A percentile compares a stretch with the other conserved stretches of the same genome.
These are phyloP conservation scores for Eonycteris spelaea DNA, from an alignment of 2,113 vertebrate genomes.

Conservation along the genomic window DNA sequence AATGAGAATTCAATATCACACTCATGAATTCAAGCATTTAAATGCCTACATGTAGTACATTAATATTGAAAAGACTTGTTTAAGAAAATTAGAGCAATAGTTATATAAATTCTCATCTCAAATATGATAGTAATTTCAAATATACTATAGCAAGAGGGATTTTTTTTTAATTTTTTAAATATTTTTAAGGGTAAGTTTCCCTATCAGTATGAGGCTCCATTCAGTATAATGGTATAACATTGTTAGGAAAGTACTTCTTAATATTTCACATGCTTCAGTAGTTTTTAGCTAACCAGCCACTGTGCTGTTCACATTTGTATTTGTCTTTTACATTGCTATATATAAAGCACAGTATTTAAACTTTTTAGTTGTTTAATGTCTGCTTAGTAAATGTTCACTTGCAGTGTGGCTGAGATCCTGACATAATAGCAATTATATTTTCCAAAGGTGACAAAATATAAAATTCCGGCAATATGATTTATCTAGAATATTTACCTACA, in stretches of 20 bases:
- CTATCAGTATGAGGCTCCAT: neutral
- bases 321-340: neutral
- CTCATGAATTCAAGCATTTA: neutral
- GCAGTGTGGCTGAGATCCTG: neutral
- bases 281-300: neutral
- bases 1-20: neutral
- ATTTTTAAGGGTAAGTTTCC: neutral
- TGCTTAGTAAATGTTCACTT: neutral
- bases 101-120: neutral
- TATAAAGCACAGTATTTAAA: neutral
- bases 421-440: neutral
- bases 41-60: neutral
- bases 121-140: neutral
- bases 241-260: neutral
- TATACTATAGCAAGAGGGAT: neutral
- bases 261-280: neutral
- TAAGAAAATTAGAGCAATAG: neutral
- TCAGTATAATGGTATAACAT: neutral
- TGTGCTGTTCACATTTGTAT: neutral
- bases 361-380: neutral
- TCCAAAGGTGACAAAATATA: neutral
- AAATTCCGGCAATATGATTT: neutral
- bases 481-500: neutral
- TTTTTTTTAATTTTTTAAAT: neutral
- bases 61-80: neutral